These are phyloP conservation scores for Pseudolaguvia tuberculata DNA, from an alignment of 2,113 vertebrate genomes.

Conservation along the genomic window DNA sequence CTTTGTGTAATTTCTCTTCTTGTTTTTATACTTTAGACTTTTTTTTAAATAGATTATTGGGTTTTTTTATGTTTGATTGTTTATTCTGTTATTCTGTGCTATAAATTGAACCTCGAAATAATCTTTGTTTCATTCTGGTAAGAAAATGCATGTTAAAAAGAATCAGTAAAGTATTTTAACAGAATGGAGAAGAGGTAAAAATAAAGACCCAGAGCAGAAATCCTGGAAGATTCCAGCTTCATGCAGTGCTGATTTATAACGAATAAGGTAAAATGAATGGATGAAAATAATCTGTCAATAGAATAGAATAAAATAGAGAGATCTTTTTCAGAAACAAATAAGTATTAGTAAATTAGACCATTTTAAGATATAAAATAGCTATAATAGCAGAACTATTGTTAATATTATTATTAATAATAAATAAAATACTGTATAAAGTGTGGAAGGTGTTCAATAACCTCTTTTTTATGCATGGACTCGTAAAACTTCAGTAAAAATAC, in stretches of 20 bases:
- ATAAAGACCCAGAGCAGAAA: not conserved
- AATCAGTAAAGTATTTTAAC: conserved; percentile 40
- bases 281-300: not conserved
- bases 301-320: too few relatives aligned
- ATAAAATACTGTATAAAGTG: not conserved
- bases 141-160: conserved; percentile 66
- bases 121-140: too few relatives aligned
- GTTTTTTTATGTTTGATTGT: conserved; percentile 55
- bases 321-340: too few relatives aligned
- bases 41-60: conserved; percentile 61
- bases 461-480: not conserved
- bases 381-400: not conserved
- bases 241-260: not conserved
- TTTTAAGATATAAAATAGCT: not conserved
- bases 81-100: conserved; percentile 11
- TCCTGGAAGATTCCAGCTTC: not conserved
- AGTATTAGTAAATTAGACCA: too few relatives aligned
- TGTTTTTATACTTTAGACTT: conserved; percentile 54
- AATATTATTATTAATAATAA: too few relatives aligned
- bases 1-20: conserved; percentile 20
- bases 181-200: not conserved
- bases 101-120: too few relatives aligned
- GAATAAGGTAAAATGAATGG: not conserved
- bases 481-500: not conserved
- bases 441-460: not conserved